These are phyloP conservation scores for Notolepis coatsorum DNA, from an alignment of 2,797 vertebrate species.

Conservation along the genomic window DNA sequence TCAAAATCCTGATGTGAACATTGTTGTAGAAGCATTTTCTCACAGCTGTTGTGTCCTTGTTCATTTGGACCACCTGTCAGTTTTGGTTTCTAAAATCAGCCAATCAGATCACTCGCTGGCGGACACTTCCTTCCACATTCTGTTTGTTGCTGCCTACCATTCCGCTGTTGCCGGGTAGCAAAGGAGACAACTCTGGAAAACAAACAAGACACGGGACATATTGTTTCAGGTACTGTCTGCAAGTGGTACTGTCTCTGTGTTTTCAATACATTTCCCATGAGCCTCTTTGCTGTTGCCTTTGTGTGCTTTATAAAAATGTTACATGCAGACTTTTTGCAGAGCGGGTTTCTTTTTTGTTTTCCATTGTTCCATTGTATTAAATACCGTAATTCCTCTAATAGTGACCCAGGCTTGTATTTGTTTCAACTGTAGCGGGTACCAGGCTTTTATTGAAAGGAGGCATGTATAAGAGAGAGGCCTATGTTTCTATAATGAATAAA, in stretches of 20 bases:
- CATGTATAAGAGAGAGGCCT: no score
- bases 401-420: no score
- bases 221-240: not conserved
- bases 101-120: slow-evolving; percentile 79
- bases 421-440: no score
- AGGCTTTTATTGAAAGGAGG: no score
- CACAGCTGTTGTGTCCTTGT: not conserved
- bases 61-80: not conserved
- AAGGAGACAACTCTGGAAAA: slow-evolving; percentile 73
- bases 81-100: not conserved
- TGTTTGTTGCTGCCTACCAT: not conserved
- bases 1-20: no score
- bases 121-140: slow-evolving; percentile 68
- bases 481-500: no score
- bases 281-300: no score
- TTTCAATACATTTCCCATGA: not conserved
- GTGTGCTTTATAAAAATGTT: not conserved
- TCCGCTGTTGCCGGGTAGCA: slow-evolving; percentile 30
- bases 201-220: not conserved
- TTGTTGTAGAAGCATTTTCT: not conserved
- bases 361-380: no score
- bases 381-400: no score
- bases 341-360: no score
- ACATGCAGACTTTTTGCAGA: not conserved
- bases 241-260: no score